phyloP scores from a whole-genome alignment of 2,888 invertebrate genomes.

The Drosophila paracracens region DNA sequence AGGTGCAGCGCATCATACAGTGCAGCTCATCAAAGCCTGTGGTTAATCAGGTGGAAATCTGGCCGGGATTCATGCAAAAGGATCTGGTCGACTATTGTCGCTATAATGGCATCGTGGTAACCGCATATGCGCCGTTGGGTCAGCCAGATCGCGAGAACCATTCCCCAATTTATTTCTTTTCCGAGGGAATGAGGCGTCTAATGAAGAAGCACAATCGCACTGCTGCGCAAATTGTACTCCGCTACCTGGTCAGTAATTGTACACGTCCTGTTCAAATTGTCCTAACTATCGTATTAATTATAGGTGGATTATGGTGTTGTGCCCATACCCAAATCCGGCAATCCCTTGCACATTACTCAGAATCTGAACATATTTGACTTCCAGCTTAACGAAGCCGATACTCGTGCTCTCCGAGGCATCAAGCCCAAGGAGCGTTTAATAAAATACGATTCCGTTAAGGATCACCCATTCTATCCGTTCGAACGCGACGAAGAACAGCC shows the following conservation, averaged over 20 bases:
- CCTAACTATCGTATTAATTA: not conserved
- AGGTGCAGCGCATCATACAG: constrained; percentile 78
- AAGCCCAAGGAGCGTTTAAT: constrained; percentile 60
- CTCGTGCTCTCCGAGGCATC: constrained; percentile 66
- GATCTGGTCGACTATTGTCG: constrained; percentile 89
- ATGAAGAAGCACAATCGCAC: constrained; percentile 87
- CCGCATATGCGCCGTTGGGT: constrained; percentile 91
- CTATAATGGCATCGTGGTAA: constrained; percentile 88
- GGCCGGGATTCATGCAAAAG: constrained; percentile 83
- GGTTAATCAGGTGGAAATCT: constrained; percentile 83
- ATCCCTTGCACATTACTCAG: constrained; percentile 85
- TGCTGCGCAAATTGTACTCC: constrained; percentile 87
- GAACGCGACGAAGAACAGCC: constrained; percentile 50
- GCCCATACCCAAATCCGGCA: constrained; percentile 87
- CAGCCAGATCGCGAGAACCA: constrained; percentile 86
- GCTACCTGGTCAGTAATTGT: constrained; percentile 86
- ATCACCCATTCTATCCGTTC: constrained; percentile 72
- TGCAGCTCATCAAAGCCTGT: constrained; percentile 81
- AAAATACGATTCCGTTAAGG: constrained; percentile 46
- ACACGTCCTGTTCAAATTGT: not conserved
- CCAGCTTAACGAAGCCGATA: constrained; percentile 86
- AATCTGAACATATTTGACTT: constrained; percentile 88
- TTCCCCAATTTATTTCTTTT: constrained; percentile 85
- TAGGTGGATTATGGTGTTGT: constrained; percentile 83
- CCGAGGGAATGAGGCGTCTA: constrained; percentile 85